Base-by-base conservation (phyloP, 2,888 invertebrate species). In the Falcaria lacertinaria region DNA sequence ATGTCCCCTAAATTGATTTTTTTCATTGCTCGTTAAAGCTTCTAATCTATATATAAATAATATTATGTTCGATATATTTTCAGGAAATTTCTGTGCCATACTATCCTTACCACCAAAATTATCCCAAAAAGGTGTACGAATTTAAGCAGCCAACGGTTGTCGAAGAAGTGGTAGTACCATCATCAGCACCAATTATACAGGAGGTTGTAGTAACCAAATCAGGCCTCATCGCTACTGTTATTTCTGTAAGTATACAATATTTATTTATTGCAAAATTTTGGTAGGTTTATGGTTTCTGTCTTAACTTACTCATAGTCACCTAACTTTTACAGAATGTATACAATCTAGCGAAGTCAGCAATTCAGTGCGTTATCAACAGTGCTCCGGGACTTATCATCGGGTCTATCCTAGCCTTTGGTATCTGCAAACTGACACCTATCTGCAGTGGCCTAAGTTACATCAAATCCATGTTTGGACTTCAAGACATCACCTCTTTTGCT, bases 361-460 rank as follows among this genome's bases (percentile, higher is more conserved):
- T 64, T 2, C 37, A 39, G 2, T 64, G 60, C 25, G 5, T 70
- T 14, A 5, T 72, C 16, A 45, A 42, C 5, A 66, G 64, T 3
- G 45, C 50, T 15, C 57, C 65, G 13, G 60, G 67, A 1, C 43
- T 74, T 0, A 16, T 64, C 1, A 43, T 67, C 3, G 73, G 74
- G 0, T 52, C 81, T 1, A 48, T 84, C 6, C 67, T 89, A 13
- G 90, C 88, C 0, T 78, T 90, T 1, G 80, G 88, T 1, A 54
- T 92, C 1, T 92, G 91, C 70, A 87, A 89, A 15, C 69, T 91
- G 32, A 91, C 92, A 0, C 84, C 91, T 0, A 46, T 92, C 22
- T 92, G 91, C 59, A 78, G 76, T 15, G 83, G 90, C 44, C 70
- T 80, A 1, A 85, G 89, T 47, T 60, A 69, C 16, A 78, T 85